Evolutionary conservation across 2,113 vertebrate species (phyloP).

Genomic region (Marmota monax): DNA sequence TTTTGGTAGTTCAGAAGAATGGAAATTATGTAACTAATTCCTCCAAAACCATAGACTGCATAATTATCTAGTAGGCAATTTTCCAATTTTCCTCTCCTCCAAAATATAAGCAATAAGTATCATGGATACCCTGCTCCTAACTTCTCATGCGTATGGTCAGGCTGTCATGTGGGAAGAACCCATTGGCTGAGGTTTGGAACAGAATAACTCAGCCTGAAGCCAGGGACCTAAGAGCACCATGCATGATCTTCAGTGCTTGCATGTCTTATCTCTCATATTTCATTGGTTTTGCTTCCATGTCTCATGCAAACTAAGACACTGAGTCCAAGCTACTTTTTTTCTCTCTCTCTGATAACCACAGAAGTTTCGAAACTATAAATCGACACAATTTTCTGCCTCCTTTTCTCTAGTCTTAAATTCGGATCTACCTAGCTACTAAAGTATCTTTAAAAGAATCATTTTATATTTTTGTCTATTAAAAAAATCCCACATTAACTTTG

Average conservation of each 20-base stretch:
- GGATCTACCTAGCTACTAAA: not conserved
- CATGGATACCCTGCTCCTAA: rapidly evolving
- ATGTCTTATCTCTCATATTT: not conserved
- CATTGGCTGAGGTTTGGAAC: not conserved
- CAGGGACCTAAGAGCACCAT: rapidly evolving
- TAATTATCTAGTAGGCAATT: not conserved
- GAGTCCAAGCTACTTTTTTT: not conserved
- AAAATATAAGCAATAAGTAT: not conserved
- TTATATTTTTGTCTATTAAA: not conserved
- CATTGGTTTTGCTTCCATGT: not conserved
- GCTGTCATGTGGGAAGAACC: not conserved
- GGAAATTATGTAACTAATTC: not conserved
- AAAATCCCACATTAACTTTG: not conserved
- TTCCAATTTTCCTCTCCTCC: not conserved
- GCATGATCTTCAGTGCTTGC: not conserved
- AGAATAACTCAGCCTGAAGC: not conserved
- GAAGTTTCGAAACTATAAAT: not conserved
- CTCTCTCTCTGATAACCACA: not conserved
- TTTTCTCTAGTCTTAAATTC: not conserved
- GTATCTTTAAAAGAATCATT: not conserved
- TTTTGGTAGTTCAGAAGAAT: not conserved
- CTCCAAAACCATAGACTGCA: not conserved
- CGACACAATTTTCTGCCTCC: not conserved
- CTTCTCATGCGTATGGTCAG: not conserved
- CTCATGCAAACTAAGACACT: not conserved